phyloP scores from a whole-genome alignment of 2,113 vertebrate species.

The Sapajus apella region DNA sequence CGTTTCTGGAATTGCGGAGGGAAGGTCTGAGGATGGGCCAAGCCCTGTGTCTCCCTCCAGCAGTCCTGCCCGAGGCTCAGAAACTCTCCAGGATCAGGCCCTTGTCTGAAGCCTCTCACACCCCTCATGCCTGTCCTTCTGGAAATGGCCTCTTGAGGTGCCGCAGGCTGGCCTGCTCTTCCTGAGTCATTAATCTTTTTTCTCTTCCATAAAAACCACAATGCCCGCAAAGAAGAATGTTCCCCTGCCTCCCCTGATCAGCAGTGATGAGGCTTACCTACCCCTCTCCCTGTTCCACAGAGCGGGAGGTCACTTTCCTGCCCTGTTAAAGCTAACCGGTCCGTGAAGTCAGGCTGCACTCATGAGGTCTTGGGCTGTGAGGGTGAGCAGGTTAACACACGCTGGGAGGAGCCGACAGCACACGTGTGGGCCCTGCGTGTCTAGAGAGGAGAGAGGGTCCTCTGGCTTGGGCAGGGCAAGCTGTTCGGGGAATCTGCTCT shows the following conservation, averaged over 20 bases:
- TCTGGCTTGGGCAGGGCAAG: not conserved
- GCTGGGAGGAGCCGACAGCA: not conserved
- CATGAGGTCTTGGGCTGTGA: accelerated
- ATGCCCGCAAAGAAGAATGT: not conserved
- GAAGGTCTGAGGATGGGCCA: not conserved
- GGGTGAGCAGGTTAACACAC: not conserved
- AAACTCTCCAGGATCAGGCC: not conserved
- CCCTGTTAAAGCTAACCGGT: not conserved
- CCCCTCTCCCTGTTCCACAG: not conserved
- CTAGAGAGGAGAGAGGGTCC: not conserved
- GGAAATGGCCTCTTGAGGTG: too few relatives aligned
- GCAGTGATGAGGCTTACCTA: accelerated
- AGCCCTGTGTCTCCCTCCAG: not conserved
- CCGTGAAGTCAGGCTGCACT: not conserved
- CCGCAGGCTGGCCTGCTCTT: not conserved
- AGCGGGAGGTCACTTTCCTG: accelerated
- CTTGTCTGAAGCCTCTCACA: not conserved
- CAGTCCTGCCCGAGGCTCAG: not conserved
- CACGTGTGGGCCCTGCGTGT: accelerated
- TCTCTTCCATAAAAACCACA: not conserved
- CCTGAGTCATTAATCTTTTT: not conserved
- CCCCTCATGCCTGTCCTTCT: accelerated
- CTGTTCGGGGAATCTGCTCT: not conserved
- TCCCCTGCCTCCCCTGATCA: too few relatives aligned
- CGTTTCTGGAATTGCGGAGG: accelerated